Percentiles rank a stretch among this genome's conserved stretches.
These are phyloP conservation scores for Macquaria ambigua DNA, from an alignment of 2,113 vertebrate species.

Conservation along the genomic window DNA sequence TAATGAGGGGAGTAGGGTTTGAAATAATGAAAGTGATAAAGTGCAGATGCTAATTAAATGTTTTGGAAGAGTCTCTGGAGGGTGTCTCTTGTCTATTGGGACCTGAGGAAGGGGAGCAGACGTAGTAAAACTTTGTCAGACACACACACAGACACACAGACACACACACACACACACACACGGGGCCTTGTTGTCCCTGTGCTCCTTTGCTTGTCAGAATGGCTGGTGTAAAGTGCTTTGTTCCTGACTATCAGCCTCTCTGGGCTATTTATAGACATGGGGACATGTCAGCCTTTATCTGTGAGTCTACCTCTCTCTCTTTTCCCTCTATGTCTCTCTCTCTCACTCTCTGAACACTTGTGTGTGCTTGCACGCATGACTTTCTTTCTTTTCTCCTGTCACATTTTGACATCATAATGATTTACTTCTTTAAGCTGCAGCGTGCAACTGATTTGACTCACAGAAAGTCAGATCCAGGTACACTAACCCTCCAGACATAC, in stretches of 20 bases:
- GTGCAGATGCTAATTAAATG: constrained; percentile 70
- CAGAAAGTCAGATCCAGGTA: neutral
- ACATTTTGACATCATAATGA: constrained; percentile 41
- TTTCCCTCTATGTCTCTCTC: constrained; percentile 46
- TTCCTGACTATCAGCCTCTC: constrained; percentile 79
- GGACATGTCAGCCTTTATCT: constrained; percentile 77
- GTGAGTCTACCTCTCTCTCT: constrained; percentile 50
- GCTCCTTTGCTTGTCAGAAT: constrained; percentile 73
- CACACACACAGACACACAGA: constrained; percentile 25
- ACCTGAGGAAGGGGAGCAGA: constrained; percentile 37
- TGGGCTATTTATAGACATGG: constrained; percentile 82
- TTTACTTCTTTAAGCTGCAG: constrained; percentile 19
- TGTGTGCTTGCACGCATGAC: neutral
- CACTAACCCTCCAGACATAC: neutral
- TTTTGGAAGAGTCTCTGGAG: constrained; percentile 60
- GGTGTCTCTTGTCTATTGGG: constrained; percentile 20
- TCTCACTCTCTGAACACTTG: constrained; percentile 19
- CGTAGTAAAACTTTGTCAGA: constrained; percentile 39
- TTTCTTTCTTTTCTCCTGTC: constrained; percentile 24
- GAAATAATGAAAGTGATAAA: constrained; percentile 54
- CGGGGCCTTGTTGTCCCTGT: constrained; percentile 52
- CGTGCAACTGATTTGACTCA: constrained; percentile 15
- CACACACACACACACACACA: constrained; percentile 29
- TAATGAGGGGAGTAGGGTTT: constrained; percentile 37
- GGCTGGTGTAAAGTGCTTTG: constrained; percentile 81